Conservation (phyloP, 2,888 invertebrate genomes). For the Acrobasis suavella region DNA sequence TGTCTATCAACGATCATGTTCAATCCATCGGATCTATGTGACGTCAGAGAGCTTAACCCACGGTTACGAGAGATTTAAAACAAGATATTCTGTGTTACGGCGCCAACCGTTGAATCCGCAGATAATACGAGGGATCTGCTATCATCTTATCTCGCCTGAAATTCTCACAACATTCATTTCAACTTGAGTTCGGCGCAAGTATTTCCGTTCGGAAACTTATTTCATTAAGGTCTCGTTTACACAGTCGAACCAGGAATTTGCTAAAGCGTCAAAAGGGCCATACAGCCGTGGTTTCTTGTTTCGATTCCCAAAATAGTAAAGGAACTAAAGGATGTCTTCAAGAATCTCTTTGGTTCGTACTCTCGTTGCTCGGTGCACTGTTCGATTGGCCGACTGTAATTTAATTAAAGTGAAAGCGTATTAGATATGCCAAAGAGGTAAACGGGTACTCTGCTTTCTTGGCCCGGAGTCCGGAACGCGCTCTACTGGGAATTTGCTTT, state of each 20-base stretch:
- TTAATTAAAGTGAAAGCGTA: conserved; percentile 68
- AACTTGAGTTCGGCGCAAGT: conserved; percentile 11
- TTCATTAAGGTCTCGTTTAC: conserved; percentile 30
- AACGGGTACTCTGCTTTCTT: conserved; percentile 50
- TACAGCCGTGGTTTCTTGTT: conserved; percentile 21
- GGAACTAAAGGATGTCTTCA: conserved; percentile 24
- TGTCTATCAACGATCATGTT: background rate
- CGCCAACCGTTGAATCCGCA: conserved; percentile 36
- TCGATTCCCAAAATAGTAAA: background rate
- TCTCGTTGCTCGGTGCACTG: conserved; percentile 41
- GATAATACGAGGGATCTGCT: conserved; percentile 38
- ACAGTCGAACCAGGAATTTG: conserved; percentile 24
- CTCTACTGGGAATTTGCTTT: conserved; percentile 41
- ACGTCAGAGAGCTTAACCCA: conserved; percentile 12
- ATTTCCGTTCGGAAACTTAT: conserved; percentile 26
- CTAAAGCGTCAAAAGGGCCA: conserved; percentile 25
- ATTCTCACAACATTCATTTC: conserved; percentile 25
- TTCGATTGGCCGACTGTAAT: conserved; percentile 60
- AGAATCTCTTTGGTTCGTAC: conserved; percentile 42
- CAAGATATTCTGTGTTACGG: conserved; percentile 27
- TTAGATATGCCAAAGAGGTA: conserved; percentile 57
- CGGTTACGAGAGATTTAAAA: conserved; percentile 5
- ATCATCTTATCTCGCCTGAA: conserved; percentile 25
- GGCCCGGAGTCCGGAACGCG: conserved; percentile 32
- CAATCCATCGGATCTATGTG: conserved; percentile 5